These are phyloP conservation scores for Sesia apiformis DNA, from an alignment of 2,888 invertebrate species.

Conservation along the genomic window DNA sequence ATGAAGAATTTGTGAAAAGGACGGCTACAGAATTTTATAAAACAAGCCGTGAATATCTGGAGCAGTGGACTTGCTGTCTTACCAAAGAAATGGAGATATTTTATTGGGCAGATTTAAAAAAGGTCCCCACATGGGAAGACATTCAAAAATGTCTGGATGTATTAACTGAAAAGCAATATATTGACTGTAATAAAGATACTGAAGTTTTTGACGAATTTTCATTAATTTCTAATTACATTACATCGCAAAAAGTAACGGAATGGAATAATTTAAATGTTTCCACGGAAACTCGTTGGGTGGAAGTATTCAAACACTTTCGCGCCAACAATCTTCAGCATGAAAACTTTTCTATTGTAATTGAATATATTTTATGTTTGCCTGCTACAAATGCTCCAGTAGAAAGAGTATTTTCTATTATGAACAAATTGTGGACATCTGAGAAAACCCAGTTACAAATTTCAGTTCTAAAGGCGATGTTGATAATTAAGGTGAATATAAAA, in stretches of 20 bases:
- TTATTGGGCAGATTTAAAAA: constrained; percentile 15
- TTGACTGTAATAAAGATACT: neutral
- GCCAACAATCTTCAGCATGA: neutral
- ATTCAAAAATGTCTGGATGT: constrained; percentile 7
- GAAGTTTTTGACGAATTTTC: too few relatives aligned
- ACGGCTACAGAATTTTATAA: constrained; percentile 4
- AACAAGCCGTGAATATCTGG: constrained; percentile 8
- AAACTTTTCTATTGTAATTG: neutral
- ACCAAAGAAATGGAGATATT: constrained; percentile 23
- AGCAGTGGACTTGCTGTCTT: too few relatives aligned
- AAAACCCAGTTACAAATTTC: too few relatives aligned
- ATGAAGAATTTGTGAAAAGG: constrained; percentile 8
- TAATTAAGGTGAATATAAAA: too few relatives aligned
- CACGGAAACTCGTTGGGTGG: neutral
- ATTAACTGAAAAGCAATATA: constrained; percentile 4
- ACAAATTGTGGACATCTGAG: neutral
- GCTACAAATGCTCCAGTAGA: neutral
- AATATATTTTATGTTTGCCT: neutral
- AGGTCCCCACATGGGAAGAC: constrained; percentile 7
- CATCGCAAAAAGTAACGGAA: too few relatives aligned
- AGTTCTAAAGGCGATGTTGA: too few relatives aligned
- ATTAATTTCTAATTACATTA: too few relatives aligned
- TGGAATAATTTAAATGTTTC: too few relatives aligned
- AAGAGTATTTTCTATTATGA: neutral
- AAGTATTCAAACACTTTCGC: neutral